Conservation (phyloP, 2,113 vertebrate species). For the Notothenia rossii region DNA sequence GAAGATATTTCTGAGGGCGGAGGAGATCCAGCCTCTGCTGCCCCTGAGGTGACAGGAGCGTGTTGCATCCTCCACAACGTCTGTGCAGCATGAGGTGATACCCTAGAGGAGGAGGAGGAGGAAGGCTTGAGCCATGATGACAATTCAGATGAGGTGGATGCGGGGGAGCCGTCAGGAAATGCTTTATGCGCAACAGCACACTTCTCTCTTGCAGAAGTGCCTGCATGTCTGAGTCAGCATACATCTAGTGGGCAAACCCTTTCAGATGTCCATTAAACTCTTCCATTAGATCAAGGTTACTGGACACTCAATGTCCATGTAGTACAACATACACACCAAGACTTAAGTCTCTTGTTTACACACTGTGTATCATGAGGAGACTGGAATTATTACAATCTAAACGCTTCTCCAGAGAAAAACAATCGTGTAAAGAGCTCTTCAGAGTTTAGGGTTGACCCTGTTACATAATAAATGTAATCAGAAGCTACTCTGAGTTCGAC, state of each 20-base stretch:
- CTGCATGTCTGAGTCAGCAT: conserved; percentile 37
- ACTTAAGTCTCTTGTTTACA: background rate
- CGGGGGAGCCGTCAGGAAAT: conserved; percentile 35
- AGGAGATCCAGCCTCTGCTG: conserved; percentile 17
- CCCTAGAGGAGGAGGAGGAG: conserved; percentile 18
- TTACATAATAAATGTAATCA: conserved; percentile 24
- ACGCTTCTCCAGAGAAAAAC: conserved; percentile 15
- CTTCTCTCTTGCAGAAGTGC: conserved; percentile 20
- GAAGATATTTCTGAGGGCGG: conserved; percentile 10
- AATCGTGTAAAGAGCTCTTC: background rate
- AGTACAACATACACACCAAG: background rate
- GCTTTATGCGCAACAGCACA: conserved; percentile 19
- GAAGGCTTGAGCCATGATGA: conserved; percentile 22
- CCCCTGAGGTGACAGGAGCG: conserved; percentile 15
- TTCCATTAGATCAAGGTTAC: background rate
- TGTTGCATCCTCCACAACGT: conserved; percentile 34
- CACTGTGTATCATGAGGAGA: background rate
- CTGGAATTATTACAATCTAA: background rate
- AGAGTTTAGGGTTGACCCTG: conserved; percentile 5
- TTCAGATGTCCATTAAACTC: conserved; percentile 28
- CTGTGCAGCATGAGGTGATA: conserved; percentile 46
- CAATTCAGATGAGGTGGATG: conserved; percentile 24
- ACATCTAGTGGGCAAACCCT: conserved; percentile 16
- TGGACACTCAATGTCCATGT: background rate
- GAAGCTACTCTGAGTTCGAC: conserved; percentile 9